Evolutionary conservation across 2,113 vertebrate species (phyloP).

Genomic region (Pelecanoides urinatrix): DNA sequence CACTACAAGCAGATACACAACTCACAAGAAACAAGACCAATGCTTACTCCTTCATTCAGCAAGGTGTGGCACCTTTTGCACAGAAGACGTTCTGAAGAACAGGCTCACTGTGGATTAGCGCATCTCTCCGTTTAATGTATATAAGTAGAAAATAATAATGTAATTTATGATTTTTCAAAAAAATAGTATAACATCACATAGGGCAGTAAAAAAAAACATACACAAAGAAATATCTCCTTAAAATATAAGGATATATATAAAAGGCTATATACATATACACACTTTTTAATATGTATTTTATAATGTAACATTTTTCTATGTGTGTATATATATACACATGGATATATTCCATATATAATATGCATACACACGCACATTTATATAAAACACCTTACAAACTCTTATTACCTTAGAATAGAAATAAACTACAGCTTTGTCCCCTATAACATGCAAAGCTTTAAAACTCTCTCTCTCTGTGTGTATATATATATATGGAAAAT

Average conservation of each 20-base stretch:
- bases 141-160: not conserved
- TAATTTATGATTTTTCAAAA: not conserved
- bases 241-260: not conserved
- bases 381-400: not conserved
- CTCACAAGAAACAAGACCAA: not conserved
- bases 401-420: not conserved
- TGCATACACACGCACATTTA: not conserved
- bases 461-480: not conserved
- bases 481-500: not conserved
- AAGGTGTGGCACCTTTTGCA: not conserved
- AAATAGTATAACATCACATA: not conserved
- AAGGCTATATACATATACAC: not conserved
- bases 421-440: not conserved
- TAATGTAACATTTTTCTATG: not conserved
- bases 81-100: not conserved
- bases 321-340: not conserved
- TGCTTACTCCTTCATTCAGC: not conserved
- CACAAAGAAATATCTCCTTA: not conserved
- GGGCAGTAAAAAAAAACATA: not conserved
- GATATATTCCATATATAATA: not conserved
- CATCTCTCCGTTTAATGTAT: not conserved
- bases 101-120: not conserved
- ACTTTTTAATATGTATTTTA: not conserved
- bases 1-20: not conserved
- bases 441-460: not conserved